Evolutionary conservation across 2,797 vertebrate genomes (phyloP), one percentile per base, ranked within the genome.

Genomic region (Echiichthys vipera): DNA sequence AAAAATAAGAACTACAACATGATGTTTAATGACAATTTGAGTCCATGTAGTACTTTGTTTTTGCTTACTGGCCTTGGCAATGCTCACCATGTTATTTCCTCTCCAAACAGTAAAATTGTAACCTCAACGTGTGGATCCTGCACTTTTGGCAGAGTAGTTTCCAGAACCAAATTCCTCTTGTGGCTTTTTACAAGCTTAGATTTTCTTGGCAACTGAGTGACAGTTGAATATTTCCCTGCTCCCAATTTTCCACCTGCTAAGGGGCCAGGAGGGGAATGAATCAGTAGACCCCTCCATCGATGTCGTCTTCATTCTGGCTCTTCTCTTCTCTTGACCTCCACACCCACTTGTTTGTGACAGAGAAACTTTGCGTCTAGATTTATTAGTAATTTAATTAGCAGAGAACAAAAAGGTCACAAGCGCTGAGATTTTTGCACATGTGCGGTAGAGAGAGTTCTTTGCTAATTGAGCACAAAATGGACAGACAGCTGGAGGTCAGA

Each of bases 401-500:
- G 15, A 22, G 73, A 76, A 68, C 61, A 56, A 73, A 82, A 90
- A 89, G 81, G 88, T 88, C 86, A 84, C 55, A 34, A 42, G 63
- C 36, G 11, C 69, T 8, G 55, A 71, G 72, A 67, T 80, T 71
- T 81, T 66, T 84, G 59, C 81, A 71, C 80, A 71, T 73, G 81
- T 84, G 79, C 25, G 8, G 59, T 13, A 22, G 39, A 65, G 55
- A 77, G 70, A 80, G 76, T 88, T 86, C 67, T 89, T 84, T 82
- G 77, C 70, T 92, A 91, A 92, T 88, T 92, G 85, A 92, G 80
- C 80, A 84, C 80, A 88, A 87, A 89, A 86, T 82, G 78, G 82
- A 72, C 78, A 79, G 90, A 93, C 90, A 91, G 89, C 87, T 91
- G 89, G 87, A 91, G 87, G 87, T 88, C 86, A 81, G 82, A 55